phyloP scores from a whole-genome alignment of 1,140 invertebrate genomes.

The Cydia pomonella region DNA sequence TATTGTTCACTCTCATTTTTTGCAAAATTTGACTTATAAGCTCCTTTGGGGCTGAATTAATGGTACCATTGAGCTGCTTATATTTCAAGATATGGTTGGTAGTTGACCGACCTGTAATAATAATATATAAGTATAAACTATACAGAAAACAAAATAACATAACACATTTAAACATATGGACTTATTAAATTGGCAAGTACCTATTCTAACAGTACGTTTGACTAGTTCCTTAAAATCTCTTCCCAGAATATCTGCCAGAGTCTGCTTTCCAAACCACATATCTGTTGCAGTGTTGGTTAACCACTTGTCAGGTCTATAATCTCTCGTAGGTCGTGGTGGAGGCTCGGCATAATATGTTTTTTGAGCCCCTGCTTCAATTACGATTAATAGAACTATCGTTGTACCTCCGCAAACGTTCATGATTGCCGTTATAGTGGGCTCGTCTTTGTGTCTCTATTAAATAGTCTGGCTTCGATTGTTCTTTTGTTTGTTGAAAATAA shows the following conservation, averaged over 20 bases:
- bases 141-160: background rate
- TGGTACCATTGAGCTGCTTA: background rate
- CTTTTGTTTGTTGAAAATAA: slow-evolving; percentile 3
- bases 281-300: slow-evolving; percentile 61
- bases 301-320: slow-evolving; percentile 64
- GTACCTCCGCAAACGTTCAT: background rate
- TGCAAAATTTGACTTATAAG: background rate
- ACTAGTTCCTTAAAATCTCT: slow-evolving; percentile 57
- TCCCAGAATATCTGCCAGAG: slow-evolving; percentile 57
- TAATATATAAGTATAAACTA: background rate
- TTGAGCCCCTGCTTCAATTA: background rate
- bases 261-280: slow-evolving; percentile 66
- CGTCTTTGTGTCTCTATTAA: background rate
- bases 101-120: slow-evolving; percentile 5
- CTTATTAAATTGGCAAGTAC: slow-evolving; percentile 39
- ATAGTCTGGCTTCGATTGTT: background rate
- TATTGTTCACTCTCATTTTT: background rate
- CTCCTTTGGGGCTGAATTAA: background rate
- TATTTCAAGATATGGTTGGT: slow-evolving; percentile 5
- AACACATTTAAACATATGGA: background rate
- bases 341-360: background rate
- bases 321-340: slow-evolving; percentile 37
- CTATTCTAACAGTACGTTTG: slow-evolving; percentile 48
- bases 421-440: background rate
- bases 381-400: background rate